Base-by-base conservation (phyloP, 2,797 vertebrate species). In the Syngnathus rostellatus region DNA sequence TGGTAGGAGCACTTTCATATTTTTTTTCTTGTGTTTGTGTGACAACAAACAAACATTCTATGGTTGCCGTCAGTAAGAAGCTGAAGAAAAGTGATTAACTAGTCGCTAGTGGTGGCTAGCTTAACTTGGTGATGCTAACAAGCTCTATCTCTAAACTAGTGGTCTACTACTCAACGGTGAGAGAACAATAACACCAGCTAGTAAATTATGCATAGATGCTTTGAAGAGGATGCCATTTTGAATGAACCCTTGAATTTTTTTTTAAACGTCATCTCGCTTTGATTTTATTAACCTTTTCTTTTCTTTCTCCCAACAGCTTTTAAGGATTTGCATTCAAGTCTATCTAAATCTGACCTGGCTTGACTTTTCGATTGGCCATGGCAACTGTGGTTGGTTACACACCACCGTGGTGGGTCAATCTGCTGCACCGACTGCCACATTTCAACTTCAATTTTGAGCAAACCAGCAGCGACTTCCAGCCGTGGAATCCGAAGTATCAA, bases 331-430 rank as follows among this genome's bases (percentile, higher is more conserved):
- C 76, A 72, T 76, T 75, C 64, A 67, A 5, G 55, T 66, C 65
- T n/a, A 54, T 5, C 37, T 31, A 31, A 37, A 57, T 25, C 31
- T 21, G 10, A 43, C 21, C 71, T 41, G 66, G 53, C 62, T 2
- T 38, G 76, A 69, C 70, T 70, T 31, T 25, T 68, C 66, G 38
- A 0, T 65, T 73, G 61, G 74, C 71, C 80, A 97, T 98, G 95
- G 94, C 94, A 75, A 86, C 90, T 6, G 95, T 94, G 67, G 94
- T 95, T 53, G 94, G 91, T 89, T 98, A 94, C 82, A 89, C 92
- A 77, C 94, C 95, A 64, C 95, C 96, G 3, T 97, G 95, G 95
- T 97, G 96, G 96, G 96, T 94, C 71, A 94, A 84, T 82, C 89
- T 97, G 21, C 86, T 98, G 12, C 95, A 98, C 91, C 91, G 93